A percentile compares a stretch with the other conserved stretches of the same genome.
Conservation (phyloP, 2,113 vertebrate genomes). For the Sinocyclocheilus anophthalmus region DNA sequence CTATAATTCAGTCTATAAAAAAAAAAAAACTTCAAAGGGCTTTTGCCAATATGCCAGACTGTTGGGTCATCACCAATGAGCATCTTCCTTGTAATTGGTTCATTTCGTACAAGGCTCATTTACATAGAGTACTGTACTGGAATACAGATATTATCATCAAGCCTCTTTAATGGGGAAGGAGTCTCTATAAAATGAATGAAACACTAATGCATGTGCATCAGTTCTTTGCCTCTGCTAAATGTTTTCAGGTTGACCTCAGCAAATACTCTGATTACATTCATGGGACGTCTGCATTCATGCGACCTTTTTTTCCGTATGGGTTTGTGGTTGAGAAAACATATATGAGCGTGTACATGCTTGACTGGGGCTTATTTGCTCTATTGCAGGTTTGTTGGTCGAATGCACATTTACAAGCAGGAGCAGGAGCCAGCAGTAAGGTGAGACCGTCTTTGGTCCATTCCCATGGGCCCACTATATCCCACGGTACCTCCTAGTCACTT, state of each 20-base stretch:
- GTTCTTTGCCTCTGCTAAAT: not conserved
- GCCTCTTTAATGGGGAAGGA: not conserved
- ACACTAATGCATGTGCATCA: not conserved
- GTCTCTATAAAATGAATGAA: not conserved
- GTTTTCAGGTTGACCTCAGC: not conserved
- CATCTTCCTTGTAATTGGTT: slow-evolving; percentile 47
- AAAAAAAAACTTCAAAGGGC: slow-evolving; percentile 34
- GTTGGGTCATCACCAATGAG: slow-evolving; percentile 57
- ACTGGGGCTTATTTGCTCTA: slow-evolving; percentile 7
- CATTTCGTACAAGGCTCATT: slow-evolving; percentile 38
- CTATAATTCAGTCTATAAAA: slow-evolving; percentile 47
- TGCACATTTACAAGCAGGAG: slow-evolving; percentile 82
- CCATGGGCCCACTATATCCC: slow-evolving; percentile 37
- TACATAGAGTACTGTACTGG: not conserved
- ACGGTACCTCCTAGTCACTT: slow-evolving; percentile 46
- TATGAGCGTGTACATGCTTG: not conserved
- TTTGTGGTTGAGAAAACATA: not conserved
- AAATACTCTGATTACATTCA: not conserved
- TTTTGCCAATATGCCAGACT: slow-evolving; percentile 25
- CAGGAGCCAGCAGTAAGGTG: slow-evolving; percentile 82
- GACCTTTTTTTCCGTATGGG: too few species aligned
- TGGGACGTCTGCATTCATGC: not conserved
- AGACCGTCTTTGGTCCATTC: slow-evolving; percentile 57
- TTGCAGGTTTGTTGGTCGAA: slow-evolving; percentile 90
- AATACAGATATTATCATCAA: slow-evolving; percentile 29